Conservation (phyloP, 2,113 vertebrate species). For the Erythrolamprus reginae region DNA sequence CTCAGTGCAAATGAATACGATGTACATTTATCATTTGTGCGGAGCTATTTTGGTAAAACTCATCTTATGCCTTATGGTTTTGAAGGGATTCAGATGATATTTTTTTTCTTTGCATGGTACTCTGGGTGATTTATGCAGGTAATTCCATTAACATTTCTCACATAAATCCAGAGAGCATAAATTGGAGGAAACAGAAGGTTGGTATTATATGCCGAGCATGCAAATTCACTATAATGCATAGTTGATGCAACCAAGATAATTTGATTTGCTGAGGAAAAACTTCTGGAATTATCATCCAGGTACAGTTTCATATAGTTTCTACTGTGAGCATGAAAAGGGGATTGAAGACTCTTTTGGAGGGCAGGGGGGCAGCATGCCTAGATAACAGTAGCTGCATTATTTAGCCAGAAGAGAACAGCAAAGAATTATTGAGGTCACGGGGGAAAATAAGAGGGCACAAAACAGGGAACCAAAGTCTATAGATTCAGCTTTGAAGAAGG, state of each 20-base stretch:
- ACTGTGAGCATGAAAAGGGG: background rate
- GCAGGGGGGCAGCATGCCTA: background rate
- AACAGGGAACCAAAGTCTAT: background rate
- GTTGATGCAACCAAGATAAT: background rate
- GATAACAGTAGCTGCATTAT: background rate
- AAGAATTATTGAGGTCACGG: background rate
- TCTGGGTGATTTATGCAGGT: constrained; percentile 28
- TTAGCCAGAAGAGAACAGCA: background rate
- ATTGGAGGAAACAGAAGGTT: constrained; percentile 29
- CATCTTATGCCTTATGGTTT: constrained; percentile 42
- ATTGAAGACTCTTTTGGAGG: background rate
- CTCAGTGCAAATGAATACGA: constrained; percentile 37
- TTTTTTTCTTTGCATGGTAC: background rate
- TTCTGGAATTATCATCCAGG: background rate
- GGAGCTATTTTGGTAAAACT: constrained; percentile 40
- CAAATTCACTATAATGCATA: background rate
- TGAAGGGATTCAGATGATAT: constrained; percentile 24
- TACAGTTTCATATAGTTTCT: background rate
- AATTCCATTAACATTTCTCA: constrained; percentile 57
- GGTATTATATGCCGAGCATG: constrained; percentile 7
- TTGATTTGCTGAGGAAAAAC: background rate
- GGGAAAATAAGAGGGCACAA: background rate
- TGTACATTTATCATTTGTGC: constrained; percentile 33
- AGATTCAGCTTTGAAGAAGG: background rate
- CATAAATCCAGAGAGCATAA: constrained; percentile 37